These are phyloP conservation scores for Mythimna ferrago DNA, from an alignment of 2,888 invertebrate genomes.

Conservation along the genomic window DNA sequence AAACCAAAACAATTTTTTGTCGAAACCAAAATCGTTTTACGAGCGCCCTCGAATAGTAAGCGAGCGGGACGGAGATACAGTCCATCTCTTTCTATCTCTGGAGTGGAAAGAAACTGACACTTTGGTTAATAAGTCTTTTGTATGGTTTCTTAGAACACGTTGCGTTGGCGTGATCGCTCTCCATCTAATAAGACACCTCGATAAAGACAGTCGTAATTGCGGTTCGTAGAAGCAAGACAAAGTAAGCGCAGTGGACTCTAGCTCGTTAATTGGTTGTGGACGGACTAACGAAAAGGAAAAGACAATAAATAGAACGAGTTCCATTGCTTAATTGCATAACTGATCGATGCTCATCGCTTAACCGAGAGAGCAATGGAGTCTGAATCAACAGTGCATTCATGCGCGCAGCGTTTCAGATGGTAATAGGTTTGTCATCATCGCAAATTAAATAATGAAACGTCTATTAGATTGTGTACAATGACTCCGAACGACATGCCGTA, in stretches of 20 bases:
- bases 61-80: constrained; percentile 72
- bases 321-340: constrained; percentile 47
- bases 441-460: constrained; percentile 55
- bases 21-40: constrained; percentile 85
- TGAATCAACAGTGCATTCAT: constrained; percentile 7
- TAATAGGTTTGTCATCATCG: constrained; percentile 47
- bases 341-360: constrained; percentile 16
- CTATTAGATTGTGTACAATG: constrained; percentile 43
- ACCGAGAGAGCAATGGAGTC: constrained; percentile 36
- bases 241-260: constrained; percentile 63
- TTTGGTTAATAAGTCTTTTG: constrained; percentile 79
- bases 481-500: constrained; percentile 25
- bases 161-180: constrained; percentile 73
- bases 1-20: constrained; percentile 90
- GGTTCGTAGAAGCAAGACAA: constrained; percentile 72
- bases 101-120: constrained; percentile 82
- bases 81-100: constrained; percentile 70
- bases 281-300: constrained; percentile 55
- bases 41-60: constrained; percentile 88
- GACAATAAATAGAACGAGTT: constrained; percentile 54
- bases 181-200: constrained; percentile 76
- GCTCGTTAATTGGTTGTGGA: constrained; percentile 57
- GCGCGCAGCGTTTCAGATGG: constrained; percentile 15
- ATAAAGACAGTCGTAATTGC: constrained; percentile 68
- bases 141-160: constrained; percentile 82